Conservation (phyloP, 2,113 vertebrate species). For the Chrysemys picta region DNA sequence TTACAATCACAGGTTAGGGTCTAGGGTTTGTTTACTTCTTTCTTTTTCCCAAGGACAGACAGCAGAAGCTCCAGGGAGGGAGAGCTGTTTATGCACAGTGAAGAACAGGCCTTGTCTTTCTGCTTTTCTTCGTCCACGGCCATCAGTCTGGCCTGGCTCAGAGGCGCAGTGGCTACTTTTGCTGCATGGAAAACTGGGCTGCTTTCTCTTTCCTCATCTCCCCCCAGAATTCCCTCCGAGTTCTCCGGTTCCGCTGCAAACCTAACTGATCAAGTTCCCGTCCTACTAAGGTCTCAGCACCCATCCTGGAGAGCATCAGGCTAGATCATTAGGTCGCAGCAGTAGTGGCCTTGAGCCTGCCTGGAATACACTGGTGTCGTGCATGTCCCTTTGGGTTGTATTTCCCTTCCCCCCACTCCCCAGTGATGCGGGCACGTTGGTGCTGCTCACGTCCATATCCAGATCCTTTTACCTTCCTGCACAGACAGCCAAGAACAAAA, state of each 20-base stretch:
- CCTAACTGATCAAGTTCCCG: neutral
- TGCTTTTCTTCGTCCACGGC: neutral
- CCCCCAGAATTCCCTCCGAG: neutral
- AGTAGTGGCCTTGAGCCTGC: neutral
- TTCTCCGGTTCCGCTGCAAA: neutral
- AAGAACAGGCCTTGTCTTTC: neutral
- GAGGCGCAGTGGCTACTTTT: neutral
- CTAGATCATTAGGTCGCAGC: neutral
- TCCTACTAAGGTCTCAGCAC: neutral
- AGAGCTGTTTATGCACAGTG: accelerated
- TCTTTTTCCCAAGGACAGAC: neutral
- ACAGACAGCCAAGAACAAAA: neutral
- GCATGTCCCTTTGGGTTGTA: neutral
- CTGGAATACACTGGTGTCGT: neutral
- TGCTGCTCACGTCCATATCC: neutral
- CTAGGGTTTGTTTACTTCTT: neutral
- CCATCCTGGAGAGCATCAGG: accelerated
- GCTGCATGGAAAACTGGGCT: neutral
- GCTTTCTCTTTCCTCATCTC: accelerated
- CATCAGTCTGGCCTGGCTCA: accelerated
- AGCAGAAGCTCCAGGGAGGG: neutral
- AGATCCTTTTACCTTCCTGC: neutral
- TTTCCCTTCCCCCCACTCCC: neutral
- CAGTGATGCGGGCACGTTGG: neutral
- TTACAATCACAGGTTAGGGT: neutral